Evolutionary conservation across 2,797 vertebrate genomes (phyloP).

Genomic region (Sternotherus odoratus): DNA sequence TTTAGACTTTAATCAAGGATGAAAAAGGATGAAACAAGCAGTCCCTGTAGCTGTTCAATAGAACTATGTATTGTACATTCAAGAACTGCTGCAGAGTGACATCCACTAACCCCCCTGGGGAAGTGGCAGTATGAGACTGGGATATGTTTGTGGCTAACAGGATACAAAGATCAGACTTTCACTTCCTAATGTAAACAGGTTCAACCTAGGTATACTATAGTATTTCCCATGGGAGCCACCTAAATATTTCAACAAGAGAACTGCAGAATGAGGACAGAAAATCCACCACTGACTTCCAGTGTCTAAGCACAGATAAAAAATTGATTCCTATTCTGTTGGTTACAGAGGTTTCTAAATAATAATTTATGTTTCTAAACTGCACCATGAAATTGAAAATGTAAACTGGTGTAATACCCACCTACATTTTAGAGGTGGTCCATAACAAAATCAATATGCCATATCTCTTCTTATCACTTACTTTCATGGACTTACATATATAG

Average conservation of each 20-base stretch:
- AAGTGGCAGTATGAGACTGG: constrained; percentile 47
- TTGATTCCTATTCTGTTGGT: constrained; percentile 66
- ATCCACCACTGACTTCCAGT: constrained; percentile 53
- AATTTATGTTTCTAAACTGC: constrained; percentile 65
- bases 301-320: constrained; percentile 68
- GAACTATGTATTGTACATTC: constrained; percentile 44
- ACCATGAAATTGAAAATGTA: constrained; percentile 47
- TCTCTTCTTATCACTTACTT: constrained; percentile 54
- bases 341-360: constrained; percentile 70
- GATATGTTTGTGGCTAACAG: constrained; percentile 68
- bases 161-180: constrained; percentile 66
- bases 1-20: constrained; percentile 68
- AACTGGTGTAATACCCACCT: background rate
- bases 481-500: constrained; percentile 5
- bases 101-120: constrained; percentile 42
- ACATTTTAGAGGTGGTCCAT: constrained; percentile 14
- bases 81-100: constrained; percentile 49
- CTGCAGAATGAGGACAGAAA: constrained; percentile 58
- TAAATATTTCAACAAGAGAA: constrained; percentile 76
- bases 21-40: constrained; percentile 54
- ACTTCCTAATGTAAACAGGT: constrained; percentile 76
- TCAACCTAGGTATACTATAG: constrained; percentile 56
- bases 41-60: constrained; percentile 20
- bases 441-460: constrained; percentile 39
- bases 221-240: constrained; percentile 48